Evolutionary conservation across 2,888 invertebrate species (phyloP).

Genomic region (Dinocampus coccinellae): DNA sequence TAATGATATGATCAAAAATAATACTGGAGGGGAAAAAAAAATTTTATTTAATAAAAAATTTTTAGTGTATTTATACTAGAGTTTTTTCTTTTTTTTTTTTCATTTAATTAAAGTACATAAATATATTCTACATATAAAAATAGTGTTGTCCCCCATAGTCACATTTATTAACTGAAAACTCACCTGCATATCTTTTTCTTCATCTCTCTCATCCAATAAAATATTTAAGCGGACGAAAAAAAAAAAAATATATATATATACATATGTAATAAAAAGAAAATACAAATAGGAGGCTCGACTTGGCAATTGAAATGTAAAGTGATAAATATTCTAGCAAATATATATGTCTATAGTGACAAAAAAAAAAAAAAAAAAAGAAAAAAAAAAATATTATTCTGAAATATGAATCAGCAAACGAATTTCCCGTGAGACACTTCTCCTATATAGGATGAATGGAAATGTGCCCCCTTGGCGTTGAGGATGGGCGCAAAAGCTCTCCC

Average conservation of each 20-base stretch:
- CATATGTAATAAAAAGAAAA: neutral
- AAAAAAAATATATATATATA: neutral
- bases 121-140: no score
- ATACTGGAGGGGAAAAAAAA: no score
- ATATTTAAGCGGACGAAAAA: neutral
- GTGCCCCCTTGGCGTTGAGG: slow-evolving; percentile 1
- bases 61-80: no score
- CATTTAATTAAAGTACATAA: no score
- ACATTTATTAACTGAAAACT: no score
- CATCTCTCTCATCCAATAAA: neutral
- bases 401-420: slow-evolving; percentile 15
- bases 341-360: neutral
- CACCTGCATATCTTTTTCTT: neutral
- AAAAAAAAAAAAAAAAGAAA: neutral
- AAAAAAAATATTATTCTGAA: slow-evolving; percentile 5
- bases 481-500: slow-evolving; percentile 26
- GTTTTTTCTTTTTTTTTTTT: no score
- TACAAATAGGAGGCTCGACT: neutral
- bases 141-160: no score
- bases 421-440: slow-evolving; percentile 12
- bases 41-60: no score
- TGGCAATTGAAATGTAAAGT: neutral
- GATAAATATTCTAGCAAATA: neutral
- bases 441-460: slow-evolving; percentile 5
- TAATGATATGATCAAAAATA: no score